A percentile compares a stretch with the other conserved stretches of the same genome.
These are phyloP conservation scores for Oncorhynchus clarkii DNA, from an alignment of 2,113 vertebrate genomes.

Conservation along the genomic window DNA sequence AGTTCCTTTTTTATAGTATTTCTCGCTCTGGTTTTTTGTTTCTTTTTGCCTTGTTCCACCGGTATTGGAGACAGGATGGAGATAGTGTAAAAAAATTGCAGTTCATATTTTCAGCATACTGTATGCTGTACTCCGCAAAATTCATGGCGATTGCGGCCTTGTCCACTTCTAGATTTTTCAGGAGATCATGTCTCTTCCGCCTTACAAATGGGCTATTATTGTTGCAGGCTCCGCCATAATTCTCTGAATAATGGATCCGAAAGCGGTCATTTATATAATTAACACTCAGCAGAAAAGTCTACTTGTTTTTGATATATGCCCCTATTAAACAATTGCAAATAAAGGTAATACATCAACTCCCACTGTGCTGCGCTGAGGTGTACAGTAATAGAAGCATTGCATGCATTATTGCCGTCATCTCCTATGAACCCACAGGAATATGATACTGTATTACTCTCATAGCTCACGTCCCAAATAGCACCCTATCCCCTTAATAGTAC, in stretches of 20 bases:
- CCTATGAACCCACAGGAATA: no score
- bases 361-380: conserved; percentile 19
- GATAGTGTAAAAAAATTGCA: not conserved
- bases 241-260: conserved; percentile 55
- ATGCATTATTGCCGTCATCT: no score
- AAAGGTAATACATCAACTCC: conserved; percentile 31
- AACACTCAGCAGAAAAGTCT: conserved; percentile 40
- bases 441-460: no score
- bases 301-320: conserved; percentile 35
- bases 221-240: conserved; percentile 55
- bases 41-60: not conserved
- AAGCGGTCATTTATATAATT: conserved; percentile 54
- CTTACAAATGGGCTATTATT: conserved; percentile 56
- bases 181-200: conserved; percentile 44
- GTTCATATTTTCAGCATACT: conserved; percentile 51
- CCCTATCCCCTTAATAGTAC: not conserved
- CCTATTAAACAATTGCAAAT: not conserved
- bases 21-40: not conserved
- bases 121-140: conserved; percentile 52
- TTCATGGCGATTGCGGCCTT: conserved; percentile 33
- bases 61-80: conserved; percentile 1
- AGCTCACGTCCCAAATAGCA: not conserved
- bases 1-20: not conserved
- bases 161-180: conserved; percentile 40
- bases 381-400: conserved; percentile 8